Evolutionary conservation across 2,888 invertebrate genomes (phyloP).

Genomic region (Megaustenia siamemsis): DNA sequence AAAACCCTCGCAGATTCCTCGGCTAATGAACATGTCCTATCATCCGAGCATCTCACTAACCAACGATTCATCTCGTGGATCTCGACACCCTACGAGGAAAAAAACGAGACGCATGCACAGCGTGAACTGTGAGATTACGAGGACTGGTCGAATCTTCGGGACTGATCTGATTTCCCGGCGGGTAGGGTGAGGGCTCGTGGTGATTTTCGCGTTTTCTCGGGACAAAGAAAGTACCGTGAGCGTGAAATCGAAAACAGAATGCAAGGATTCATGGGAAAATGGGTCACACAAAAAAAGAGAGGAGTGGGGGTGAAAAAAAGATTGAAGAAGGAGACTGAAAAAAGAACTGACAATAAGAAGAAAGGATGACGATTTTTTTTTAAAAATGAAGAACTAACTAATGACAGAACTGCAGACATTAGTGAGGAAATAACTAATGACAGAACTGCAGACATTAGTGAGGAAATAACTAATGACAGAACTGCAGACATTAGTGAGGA

Average conservation of each 20-base stretch:
- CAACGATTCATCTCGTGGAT: background rate
- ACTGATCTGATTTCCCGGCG: background rate
- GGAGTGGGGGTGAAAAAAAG: background rate
- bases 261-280: background rate
- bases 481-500: too few relatives aligned
- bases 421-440: background rate
- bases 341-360: background rate
- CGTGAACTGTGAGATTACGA: background rate
- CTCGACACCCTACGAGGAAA: background rate
- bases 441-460: too few relatives aligned
- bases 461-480: too few relatives aligned
- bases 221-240: background rate
- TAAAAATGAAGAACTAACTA: background rate
- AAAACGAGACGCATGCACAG: background rate
- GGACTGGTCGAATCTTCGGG: background rate
- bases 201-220: background rate
- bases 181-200: background rate
- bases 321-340: background rate
- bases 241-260: background rate
- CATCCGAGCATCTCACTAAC: background rate
- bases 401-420: background rate
- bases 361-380: background rate
- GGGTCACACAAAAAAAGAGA: background rate
- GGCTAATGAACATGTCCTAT: conserved; percentile 14
- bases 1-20: background rate